Base-by-base conservation (phyloP, 2,113 vertebrate genomes). In the Fulmarus glacialis region DNA sequence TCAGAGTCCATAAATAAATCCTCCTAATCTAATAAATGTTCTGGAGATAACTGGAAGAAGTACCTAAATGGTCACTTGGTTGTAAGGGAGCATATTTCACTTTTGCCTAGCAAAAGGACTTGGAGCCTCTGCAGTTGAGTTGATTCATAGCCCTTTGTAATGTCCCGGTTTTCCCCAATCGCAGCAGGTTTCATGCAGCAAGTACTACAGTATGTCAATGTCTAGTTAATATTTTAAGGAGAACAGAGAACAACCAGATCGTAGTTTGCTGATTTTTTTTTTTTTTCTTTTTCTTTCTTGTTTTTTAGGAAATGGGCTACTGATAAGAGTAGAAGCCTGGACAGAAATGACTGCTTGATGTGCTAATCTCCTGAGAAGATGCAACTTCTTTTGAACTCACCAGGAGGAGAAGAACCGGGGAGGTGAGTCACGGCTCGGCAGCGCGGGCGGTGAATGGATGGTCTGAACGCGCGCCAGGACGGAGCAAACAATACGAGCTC, bases 21-120 rank as follows among this genome's bases (percentile, higher is more conserved):
- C 11, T 85, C 81, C 90, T 95, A 89, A 94, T 97, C 96, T 97
- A 97, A 93, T 98, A 98, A 98, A 97, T 95, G 93, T 93, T 87
- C 56, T 92, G 92, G 94, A 98, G 95, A 96, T 97, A 98, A 96
- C 97, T 90, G 93, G 95, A 89, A 97, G 96, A 97, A 97, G 97
- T 96, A 96, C 75, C 24, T 88, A 97, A 86, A 92, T 64, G 79
- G 97, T 95, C 97, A 97, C 89, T 97, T 62, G 80, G 81, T 97
- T 92, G 80, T 95, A 85, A 97, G 97, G 97, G 97, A 97, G 92
- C 94, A 90, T 95, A 97, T 70, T 84, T 95, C 95, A 67, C 78
- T 90, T 32, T 32, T 85, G 73, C 63, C 42, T 42, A 22, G n/a
- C 68, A 90, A 77, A 96, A 94, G 90, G 88, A 67, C 84, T 90